These are phyloP conservation scores for Bombus affinis DNA, from an alignment of 1,140 invertebrate genomes.

Conservation along the genomic window DNA sequence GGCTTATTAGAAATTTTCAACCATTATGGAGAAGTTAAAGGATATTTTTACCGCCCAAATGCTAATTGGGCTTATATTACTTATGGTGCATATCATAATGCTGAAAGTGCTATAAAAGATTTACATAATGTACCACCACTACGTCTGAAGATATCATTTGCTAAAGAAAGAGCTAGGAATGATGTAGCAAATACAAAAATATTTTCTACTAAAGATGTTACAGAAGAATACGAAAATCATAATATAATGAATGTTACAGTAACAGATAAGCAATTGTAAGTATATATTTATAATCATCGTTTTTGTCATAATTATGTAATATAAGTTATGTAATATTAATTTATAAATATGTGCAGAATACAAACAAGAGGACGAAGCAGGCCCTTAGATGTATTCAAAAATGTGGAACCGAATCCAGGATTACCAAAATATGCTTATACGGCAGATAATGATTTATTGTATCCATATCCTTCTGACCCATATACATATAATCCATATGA, in stretches of 20 bases:
- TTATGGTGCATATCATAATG: conserved; percentile 69
- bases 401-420: conserved; percentile 3
- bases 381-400: conserved; percentile 4
- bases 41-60: conserved; percentile 54
- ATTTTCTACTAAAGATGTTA: background rate
- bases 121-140: conserved; percentile 68
- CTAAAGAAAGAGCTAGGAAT: conserved; percentile 37
- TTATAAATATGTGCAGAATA: conserved; percentile 43
- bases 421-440: conserved; percentile 24
- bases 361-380: conserved; percentile 1
- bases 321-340: background rate
- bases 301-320: background rate
- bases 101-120: conserved; percentile 69
- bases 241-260: background rate
- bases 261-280: background rate
- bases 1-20: conserved; percentile 72
- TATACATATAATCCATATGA: conserved; percentile 70
- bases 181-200: background rate
- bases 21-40: conserved; percentile 67
- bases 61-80: conserved; percentile 71
- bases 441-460: conserved; percentile 59
- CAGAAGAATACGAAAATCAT: background rate
- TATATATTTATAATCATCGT: background rate
- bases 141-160: conserved; percentile 66
- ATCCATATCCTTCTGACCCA: conserved; percentile 54